Percentiles rank a stretch among this genome's conserved stretches.
These are phyloP conservation scores for Tribolium madens DNA, from an alignment of 1,140 invertebrate species.

Conservation along the genomic window DNA sequence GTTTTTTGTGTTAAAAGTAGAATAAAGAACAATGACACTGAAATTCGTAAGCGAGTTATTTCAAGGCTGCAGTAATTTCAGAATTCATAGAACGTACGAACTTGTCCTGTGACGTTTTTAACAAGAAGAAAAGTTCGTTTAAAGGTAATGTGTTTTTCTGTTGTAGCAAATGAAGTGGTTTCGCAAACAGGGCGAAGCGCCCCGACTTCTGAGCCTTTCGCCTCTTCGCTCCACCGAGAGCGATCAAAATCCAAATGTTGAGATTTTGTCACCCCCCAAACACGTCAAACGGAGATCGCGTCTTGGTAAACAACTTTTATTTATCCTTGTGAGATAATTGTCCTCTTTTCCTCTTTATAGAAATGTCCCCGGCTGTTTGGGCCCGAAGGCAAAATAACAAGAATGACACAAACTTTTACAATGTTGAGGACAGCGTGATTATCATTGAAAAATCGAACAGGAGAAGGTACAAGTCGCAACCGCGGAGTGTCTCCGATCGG, in stretches of 20 bases:
- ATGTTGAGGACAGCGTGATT: slow-evolving; percentile 72
- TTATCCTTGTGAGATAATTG: slow-evolving; percentile 9
- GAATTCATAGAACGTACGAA: slow-evolving; percentile 38
- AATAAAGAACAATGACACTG: slow-evolving; percentile 4
- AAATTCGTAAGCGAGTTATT: slow-evolving; percentile 33
- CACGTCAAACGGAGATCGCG: slow-evolving; percentile 66
- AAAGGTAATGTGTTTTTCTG: slow-evolving; percentile 18
- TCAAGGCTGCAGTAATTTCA: slow-evolving; percentile 43
- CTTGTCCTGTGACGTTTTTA: slow-evolving; percentile 27
- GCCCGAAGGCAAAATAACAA: slow-evolving; percentile 75
- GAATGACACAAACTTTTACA: slow-evolving; percentile 77
- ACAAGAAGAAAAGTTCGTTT: slow-evolving; percentile 31
- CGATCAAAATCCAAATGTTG: slow-evolving; percentile 45
- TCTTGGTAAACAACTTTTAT: slow-evolving; percentile 65
- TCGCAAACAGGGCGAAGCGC: slow-evolving; percentile 75
- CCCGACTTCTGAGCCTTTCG: slow-evolving; percentile 77
- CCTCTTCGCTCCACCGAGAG: slow-evolving; percentile 67
- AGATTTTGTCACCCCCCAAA: slow-evolving; percentile 52
- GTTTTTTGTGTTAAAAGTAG: slow-evolving; percentile 18
- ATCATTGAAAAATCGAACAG: slow-evolving; percentile 70
- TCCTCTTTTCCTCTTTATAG: slow-evolving; percentile 65
- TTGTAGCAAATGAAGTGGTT: slow-evolving; percentile 75
- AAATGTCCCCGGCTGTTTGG: slow-evolving; percentile 76
- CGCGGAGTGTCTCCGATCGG: slow-evolving; percentile 62
- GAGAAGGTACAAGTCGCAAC: slow-evolving; percentile 67